Evolutionary conservation across 2,797 vertebrate genomes (phyloP).

Genomic region (Manis pentadactyla): DNA sequence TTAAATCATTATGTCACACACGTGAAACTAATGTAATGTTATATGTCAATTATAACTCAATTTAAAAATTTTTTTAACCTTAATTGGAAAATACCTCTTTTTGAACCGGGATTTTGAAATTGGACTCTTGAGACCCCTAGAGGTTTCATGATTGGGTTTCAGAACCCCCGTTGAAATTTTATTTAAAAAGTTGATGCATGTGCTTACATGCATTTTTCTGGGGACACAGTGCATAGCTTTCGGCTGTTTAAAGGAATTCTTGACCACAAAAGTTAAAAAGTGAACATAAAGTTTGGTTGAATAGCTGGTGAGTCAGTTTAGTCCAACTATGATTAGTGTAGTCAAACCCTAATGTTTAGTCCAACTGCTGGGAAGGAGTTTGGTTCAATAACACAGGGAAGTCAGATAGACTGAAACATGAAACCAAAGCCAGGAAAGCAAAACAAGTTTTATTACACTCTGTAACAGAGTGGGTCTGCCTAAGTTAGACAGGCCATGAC

Average conservation of each 20-base stretch:
- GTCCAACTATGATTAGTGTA: neutral
- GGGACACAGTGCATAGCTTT: neutral
- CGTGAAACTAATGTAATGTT: neutral
- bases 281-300: constrained; percentile 35
- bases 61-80: neutral
- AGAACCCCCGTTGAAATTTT: neutral
- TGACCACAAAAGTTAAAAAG: constrained; percentile 53
- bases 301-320: neutral
- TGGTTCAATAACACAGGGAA: too few species aligned
- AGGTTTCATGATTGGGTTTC: constrained; percentile 4
- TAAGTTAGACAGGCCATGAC: too few species aligned
- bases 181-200: neutral
- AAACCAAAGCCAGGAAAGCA: too few species aligned
- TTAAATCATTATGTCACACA: neutral
- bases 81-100: neutral
- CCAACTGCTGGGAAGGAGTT: too few species aligned
- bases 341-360: neutral
- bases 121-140: neutral
- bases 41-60: neutral
- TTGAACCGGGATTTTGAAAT: neutral
- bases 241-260: constrained; percentile 48
- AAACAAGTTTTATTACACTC: too few species aligned
- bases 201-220: constrained; percentile 23
- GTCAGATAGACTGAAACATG: too few species aligned
- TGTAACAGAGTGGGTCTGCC: too few species aligned